These are phyloP conservation scores for Villa cingulata DNA, from an alignment of 2,888 invertebrate species.

Conservation along the genomic window DNA sequence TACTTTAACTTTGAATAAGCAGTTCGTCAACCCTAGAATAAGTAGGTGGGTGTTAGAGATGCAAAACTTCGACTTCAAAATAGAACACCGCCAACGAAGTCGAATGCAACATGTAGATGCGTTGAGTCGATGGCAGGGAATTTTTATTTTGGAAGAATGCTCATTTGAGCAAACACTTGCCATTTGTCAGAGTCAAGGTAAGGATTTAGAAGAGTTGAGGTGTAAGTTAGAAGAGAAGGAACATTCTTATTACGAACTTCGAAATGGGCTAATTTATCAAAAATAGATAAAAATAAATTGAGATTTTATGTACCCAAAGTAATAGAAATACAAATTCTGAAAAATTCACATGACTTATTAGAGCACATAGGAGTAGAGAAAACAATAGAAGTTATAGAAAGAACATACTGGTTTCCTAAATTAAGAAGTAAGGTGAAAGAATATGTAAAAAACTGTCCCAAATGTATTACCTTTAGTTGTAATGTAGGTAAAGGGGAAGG, in stretches of 20 bases:
- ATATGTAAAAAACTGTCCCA: conserved; percentile 9
- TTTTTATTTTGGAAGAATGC: background rate
- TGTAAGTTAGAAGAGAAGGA: conserved; percentile 3
- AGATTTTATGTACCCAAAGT: conserved; percentile 9
- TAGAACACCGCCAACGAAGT: conserved; percentile 6
- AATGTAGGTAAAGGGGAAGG: conserved; percentile 15
- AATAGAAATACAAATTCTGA: conserved; percentile 12
- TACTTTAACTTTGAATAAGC: no score
- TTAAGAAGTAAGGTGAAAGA: background rate
- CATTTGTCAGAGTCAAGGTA: conserved; percentile 6
- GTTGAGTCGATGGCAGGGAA: background rate
- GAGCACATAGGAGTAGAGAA: conserved; percentile 22
- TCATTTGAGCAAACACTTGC: background rate
- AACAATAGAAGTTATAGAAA: conserved; percentile 19
- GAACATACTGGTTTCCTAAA: conserved; percentile 18
- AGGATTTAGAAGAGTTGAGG: background rate
- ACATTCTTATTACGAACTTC: conserved; percentile 6
- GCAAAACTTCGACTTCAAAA: conserved; percentile 3
- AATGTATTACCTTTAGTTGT: conserved; percentile 8
- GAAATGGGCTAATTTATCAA: conserved; percentile 9
- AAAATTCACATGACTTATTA: conserved; percentile 16
- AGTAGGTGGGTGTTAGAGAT: no score
- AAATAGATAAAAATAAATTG: no score
- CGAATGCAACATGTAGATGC: conserved; percentile 1
- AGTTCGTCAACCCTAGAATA: no score